Evolutionary conservation across 2,113 vertebrate genomes (phyloP), one percentile per base, ranked within the genome.

Genomic region (Lasiurus cinereus): DNA sequence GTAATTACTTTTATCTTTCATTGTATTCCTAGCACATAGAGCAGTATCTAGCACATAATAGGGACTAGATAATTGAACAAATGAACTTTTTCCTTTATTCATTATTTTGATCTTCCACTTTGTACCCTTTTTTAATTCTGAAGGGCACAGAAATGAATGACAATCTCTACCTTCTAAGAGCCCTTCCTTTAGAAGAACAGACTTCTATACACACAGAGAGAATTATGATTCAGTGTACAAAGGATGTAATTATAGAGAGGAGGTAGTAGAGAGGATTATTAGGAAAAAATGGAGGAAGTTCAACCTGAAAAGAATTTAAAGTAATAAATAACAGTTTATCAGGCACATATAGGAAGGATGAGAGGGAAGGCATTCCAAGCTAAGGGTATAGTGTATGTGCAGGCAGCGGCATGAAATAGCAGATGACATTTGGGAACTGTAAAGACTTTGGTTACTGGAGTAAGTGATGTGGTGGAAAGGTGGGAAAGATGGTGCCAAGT

Each of bases 111-210:
- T 88, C 11, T 84, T 31, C 24, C 3, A 33, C 21, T 31, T 33
- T n/a, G 6, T 84, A 36, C 21, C 27, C n/a, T 72, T 52, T 80
- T 91, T 91, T 85, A 77, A 82, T 77, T 72, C 22, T 3, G 43
- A 59, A 88, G 11, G 48, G 19, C 15, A 89, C 33, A 93, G n/a
- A 88, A 62, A 54, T 21, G 24, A 95, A 62, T 80, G 83, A 76
- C 11, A 88, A 46, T 36, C 13, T 85, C 12, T 59, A 21, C 18
- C 31, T 64, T 64, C 19, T 10, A 82, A 50, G 33, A 22, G 18
- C 3, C 76, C 39, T 79, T 88, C 21, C 50, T n/a, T 19, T 54
- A 69, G 22, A 66, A 73, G 43, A 88, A 86, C 48, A 84, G 33
- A 27, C 10, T 62, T 39, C 10, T 24, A 78, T n/a, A 56, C 14